phyloP scores from a whole-genome alignment of 1,140 invertebrate species.

The Ericerus pela region DNA sequence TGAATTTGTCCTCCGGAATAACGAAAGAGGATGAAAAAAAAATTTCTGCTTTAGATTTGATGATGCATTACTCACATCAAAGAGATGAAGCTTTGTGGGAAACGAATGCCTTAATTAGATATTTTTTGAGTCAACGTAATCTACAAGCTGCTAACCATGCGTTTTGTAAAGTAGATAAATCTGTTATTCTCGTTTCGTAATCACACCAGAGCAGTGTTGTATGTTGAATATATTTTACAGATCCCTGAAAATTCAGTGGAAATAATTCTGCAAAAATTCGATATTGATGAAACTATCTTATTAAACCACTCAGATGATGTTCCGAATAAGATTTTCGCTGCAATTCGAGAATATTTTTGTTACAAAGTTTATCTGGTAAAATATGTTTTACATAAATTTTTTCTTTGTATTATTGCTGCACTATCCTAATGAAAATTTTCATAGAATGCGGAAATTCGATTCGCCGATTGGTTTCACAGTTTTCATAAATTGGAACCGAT shows the following conservation, averaged over 20 bases:
- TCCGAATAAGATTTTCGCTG: conserved; percentile 27
- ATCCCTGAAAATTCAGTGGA: conserved; percentile 47
- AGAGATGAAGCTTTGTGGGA: conserved; percentile 64
- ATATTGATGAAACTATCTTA: conserved; percentile 35
- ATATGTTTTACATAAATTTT: background rate
- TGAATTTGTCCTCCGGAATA: conserved; percentile 25
- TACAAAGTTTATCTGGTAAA: conserved; percentile 52
- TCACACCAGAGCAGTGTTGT: too few species aligned
- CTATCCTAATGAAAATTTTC: conserved; percentile 15
- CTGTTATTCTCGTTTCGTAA: too few species aligned
- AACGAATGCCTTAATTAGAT: conserved; percentile 74
- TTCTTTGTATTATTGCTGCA: background rate
- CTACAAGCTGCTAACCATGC: conserved; percentile 50
- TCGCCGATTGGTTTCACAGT: conserved; percentile 74
- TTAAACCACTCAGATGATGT: background rate
- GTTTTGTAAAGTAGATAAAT: conserved; percentile 42
- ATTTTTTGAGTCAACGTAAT: conserved; percentile 52
- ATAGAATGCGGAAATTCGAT: conserved; percentile 66
- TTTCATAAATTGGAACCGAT: conserved; percentile 63
- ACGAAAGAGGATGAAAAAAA: conserved; percentile 49
- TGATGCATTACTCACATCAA: conserved; percentile 63
- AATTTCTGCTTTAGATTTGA: conserved; percentile 76
- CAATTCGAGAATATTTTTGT: conserved; percentile 57
- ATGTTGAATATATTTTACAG: too few species aligned
- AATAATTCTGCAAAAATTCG: conserved; percentile 38